phyloP scores from a whole-genome alignment of 1,140 invertebrate genomes.

The Diabrotica undecimpunctata region DNA sequence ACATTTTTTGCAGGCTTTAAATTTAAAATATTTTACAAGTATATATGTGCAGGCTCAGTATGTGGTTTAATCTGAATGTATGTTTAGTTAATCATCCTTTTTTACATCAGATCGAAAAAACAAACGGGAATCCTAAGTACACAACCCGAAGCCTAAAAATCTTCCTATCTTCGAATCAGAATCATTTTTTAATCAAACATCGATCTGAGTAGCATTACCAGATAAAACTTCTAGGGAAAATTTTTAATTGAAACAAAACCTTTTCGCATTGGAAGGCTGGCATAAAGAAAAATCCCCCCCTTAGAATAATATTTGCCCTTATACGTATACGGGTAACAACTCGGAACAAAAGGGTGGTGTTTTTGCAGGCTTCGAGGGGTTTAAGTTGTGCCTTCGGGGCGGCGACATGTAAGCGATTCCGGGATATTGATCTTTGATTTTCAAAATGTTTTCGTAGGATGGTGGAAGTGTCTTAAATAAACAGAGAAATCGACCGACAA shows the following conservation, averaged over 20 bases:
- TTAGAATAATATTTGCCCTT: constrained; percentile 35
- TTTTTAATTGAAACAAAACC: constrained; percentile 9
- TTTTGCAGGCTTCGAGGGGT: constrained; percentile 28
- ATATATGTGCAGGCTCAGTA: too few relatives aligned
- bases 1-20: too few relatives aligned
- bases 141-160: not conserved
- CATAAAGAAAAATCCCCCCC: constrained; percentile 23
- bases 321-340: constrained; percentile 32
- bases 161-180: constrained; percentile 18
- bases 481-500: not conserved
- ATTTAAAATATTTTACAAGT: too few relatives aligned
- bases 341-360: constrained; percentile 31
- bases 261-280: not conserved
- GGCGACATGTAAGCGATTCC: constrained; percentile 4
- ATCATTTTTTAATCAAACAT: constrained; percentile 15
- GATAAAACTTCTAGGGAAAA: constrained; percentile 1
- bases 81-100: too few relatives aligned
- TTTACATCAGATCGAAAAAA: too few relatives aligned
- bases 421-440: not conserved
- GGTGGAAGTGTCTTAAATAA: constrained; percentile 2
- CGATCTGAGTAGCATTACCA: not conserved
- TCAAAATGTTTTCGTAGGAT: constrained; percentile 2
- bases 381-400: not conserved
- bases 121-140: not conserved
- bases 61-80: too few relatives aligned